A percentile compares a stretch with the other conserved stretches of the same genome.
These are phyloP conservation scores for Drosophila quadrilineata DNA, from an alignment of 1,140 invertebrate species.

Conservation along the genomic window DNA sequence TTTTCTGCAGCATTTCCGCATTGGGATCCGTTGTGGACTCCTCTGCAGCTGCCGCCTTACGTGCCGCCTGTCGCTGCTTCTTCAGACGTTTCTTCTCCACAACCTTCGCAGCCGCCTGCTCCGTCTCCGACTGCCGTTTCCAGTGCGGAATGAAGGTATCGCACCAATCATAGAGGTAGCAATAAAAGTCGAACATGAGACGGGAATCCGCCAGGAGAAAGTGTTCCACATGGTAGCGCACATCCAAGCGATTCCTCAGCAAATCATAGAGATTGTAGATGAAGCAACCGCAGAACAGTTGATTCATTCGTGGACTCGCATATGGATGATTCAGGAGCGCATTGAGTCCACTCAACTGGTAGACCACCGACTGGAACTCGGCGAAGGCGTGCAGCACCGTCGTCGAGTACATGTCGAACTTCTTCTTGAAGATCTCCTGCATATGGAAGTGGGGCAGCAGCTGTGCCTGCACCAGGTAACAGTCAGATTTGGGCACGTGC, in stretches of 20 bases:
- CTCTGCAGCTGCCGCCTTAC: constrained; percentile 37
- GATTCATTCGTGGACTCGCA: constrained; percentile 82
- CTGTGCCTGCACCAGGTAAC: constrained; percentile 83
- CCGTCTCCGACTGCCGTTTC: constrained; percentile 44
- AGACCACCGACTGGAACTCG: constrained; percentile 87
- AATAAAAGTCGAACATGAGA: constrained; percentile 82
- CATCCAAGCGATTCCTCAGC: constrained; percentile 83
- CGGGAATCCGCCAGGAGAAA: constrained; percentile 82
- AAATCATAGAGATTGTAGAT: constrained; percentile 87
- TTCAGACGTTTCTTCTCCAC: constrained; percentile 66
- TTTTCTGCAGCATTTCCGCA: constrained; percentile 40
- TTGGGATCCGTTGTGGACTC: constrained; percentile 42
- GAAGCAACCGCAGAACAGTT: constrained; percentile 87
- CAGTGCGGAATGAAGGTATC: constrained; percentile 54
- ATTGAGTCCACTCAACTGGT: constrained; percentile 85
- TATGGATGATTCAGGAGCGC: constrained; percentile 84
- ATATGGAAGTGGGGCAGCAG: constrained; percentile 86
- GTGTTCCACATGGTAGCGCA: constrained; percentile 82
- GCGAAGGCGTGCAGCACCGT: constrained; percentile 86
- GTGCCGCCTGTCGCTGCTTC: constrained; percentile 61
- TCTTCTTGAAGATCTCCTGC: constrained; percentile 83
- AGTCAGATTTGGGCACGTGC: constrained; percentile 83
- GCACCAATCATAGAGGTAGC: constrained; percentile 63
- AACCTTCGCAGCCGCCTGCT: constrained; percentile 22
- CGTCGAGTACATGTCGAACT: constrained; percentile 84